Base-by-base conservation (phyloP, 2,113 vertebrate species). In the Dascyllus trimaculatus region DNA sequence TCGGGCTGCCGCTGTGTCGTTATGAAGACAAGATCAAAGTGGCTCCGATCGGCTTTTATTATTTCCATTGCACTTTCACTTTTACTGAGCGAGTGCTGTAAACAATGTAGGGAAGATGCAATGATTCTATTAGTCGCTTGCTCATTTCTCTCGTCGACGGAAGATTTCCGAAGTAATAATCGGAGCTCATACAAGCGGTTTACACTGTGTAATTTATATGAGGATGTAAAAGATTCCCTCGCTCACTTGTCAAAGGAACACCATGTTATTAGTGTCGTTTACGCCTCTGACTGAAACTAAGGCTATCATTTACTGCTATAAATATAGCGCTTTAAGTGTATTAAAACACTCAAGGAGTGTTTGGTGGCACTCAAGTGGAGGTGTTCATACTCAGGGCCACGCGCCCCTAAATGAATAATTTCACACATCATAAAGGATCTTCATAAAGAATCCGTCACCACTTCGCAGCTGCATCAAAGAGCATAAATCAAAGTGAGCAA, bases 1-100 rank as follows among this genome's bases (percentile, higher is more conserved):
- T 78, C 66, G 80, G 64, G 58, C 25, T 62, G 76, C 49, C 14
- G 53, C 64, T 29, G 29, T 71, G 57, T 51, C 48, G 2, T 57
- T 51, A 59, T 21, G 73, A 75, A 73, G 65, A 67, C 46, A 11
- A 78, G 80, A 89, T 89, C 82, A 89, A 88, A 89, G 80, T 2
- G 0, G 6, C 72, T 76, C 57, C 63, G 63, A 57, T 32, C 9
- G 62, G 70, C 64, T 85, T 85, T 85, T 71, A 71, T 81, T 81
- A 59, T 83, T 86, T 67, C 49, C 11, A 4, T 32, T 70, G 65
- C 77, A 58, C 54, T 57, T 83, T 80, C 38, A 32, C 64, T 52
- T 85, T 82, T 45, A 68, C 62, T 2, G 24, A 58, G 45, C 2
- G 13, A 71, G 5, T 18, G 67, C 71, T 66, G 46, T 78, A 88